Evolutionary conservation across 1,140 invertebrate genomes (phyloP).

Genomic region (Battus philenor): DNA sequence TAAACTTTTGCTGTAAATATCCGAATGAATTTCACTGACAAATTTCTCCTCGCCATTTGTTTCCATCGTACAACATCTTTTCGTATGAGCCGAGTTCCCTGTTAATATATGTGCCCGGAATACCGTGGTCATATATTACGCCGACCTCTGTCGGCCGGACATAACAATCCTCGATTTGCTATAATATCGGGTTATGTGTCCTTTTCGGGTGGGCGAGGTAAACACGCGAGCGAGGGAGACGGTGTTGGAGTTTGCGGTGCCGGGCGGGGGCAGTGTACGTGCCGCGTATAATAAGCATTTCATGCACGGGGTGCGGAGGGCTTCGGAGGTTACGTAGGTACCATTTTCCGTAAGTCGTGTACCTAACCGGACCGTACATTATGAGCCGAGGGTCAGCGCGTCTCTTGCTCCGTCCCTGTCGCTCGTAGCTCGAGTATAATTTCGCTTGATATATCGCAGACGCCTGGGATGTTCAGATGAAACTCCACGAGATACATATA

Average conservation of each 20-base stretch:
- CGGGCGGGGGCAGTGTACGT: conserved; percentile 55
- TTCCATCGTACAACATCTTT: conserved; percentile 75
- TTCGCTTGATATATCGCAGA: conserved; percentile 66
- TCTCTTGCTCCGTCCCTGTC: conserved; percentile 58
- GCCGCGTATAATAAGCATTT: conserved; percentile 78
- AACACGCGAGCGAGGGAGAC: conserved; percentile 46
- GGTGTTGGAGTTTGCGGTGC: conserved; percentile 33
- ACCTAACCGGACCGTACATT: conserved; percentile 77
- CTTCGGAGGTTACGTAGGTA: conserved; percentile 58
- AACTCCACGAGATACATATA: conserved; percentile 45
- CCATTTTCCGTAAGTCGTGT: conserved; percentile 73
- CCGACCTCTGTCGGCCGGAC: conserved; percentile 74
- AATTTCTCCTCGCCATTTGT: conserved; percentile 77
- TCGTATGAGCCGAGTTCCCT: conserved; percentile 75
- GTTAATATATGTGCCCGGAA: conserved; percentile 77
- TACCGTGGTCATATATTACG: conserved; percentile 76
- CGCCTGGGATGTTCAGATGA: conserved; percentile 35
- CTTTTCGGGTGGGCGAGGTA: conserved; percentile 35
- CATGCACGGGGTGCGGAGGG: conserved; percentile 72
- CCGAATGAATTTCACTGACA: conserved; percentile 72
- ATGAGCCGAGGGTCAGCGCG: conserved; percentile 74
- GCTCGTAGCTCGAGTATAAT: conserved; percentile 58
- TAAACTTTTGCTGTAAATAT: no score
- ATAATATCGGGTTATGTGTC: conserved; percentile 70
- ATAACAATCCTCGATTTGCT: conserved; percentile 76